These are phyloP conservation scores for Zaprionus vittiger DNA, from an alignment of 1,140 invertebrate genomes.

Conservation along the genomic window DNA sequence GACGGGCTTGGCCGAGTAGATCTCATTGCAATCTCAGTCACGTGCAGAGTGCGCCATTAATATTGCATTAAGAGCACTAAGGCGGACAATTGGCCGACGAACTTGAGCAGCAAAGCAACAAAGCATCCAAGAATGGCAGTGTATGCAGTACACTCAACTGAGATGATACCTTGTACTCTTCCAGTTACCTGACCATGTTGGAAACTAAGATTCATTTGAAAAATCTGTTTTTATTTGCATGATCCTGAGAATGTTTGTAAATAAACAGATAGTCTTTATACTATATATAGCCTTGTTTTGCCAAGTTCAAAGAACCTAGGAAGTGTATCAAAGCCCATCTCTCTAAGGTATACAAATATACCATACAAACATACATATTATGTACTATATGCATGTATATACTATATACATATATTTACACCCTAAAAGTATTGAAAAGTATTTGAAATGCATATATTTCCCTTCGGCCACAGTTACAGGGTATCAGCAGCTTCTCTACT, in stretches of 20 bases:
- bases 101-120: slow-evolving; percentile 18
- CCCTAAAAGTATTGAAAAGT: background rate
- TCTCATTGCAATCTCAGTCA: slow-evolving; percentile 39
- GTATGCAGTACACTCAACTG: background rate
- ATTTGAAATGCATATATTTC: background rate
- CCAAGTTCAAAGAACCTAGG: too few species aligned
- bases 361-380: too few species aligned
- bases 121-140: background rate
- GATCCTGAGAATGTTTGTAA: too few species aligned
- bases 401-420: too few species aligned
- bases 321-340: too few species aligned
- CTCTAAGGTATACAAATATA: too few species aligned
- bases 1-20: background rate
- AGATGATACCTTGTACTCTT: background rate
- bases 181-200: background rate
- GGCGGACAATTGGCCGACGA: slow-evolving; percentile 28
- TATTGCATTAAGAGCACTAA: slow-evolving; percentile 36
- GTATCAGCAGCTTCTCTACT: slow-evolving; percentile 76
- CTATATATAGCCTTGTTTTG: too few species aligned
- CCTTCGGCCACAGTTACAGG: background rate
- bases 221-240: too few species aligned
- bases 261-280: too few species aligned
- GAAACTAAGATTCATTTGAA: background rate
- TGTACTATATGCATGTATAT: too few species aligned
- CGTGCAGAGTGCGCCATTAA: slow-evolving; percentile 35